phyloP scores from a whole-genome alignment of 1,140 invertebrate genomes.

The Drosophila nikananu region DNA sequence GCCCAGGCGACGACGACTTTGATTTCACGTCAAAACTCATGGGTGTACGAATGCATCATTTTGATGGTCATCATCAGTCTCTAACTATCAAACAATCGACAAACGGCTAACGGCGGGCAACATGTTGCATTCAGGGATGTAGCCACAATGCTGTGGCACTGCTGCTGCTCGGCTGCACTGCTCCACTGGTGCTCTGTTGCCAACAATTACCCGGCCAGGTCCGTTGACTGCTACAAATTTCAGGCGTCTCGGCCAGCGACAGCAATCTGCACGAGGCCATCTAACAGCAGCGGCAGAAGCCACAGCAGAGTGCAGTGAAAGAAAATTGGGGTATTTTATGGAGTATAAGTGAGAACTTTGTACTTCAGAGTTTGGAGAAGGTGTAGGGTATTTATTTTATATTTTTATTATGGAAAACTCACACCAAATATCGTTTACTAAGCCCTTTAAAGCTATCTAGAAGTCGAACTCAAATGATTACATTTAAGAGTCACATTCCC shows the following conservation, averaged over 20 bases:
- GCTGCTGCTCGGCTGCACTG: constrained; percentile 43
- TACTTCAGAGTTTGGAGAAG: not conserved
- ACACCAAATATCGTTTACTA: too few species aligned
- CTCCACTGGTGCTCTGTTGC: constrained; percentile 60
- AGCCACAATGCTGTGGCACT: constrained; percentile 33
- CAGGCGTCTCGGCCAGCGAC: constrained; percentile 67
- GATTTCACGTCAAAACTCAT: constrained; percentile 84
- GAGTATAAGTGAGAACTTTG: too few species aligned
- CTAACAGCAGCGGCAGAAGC: constrained; percentile 60
- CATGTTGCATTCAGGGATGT: constrained; percentile 50
- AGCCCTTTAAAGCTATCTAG: fast-evolving
- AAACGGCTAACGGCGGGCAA: constrained; percentile 40
- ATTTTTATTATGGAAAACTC: not conserved
- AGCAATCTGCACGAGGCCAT: constrained; percentile 75
- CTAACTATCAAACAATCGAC: constrained; percentile 82
- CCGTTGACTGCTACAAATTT: constrained; percentile 82
- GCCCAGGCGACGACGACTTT: constrained; percentile 71
- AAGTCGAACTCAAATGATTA: not conserved
- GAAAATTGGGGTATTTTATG: not conserved
- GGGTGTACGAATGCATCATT: constrained; percentile 84
- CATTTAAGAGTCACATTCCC: not conserved
- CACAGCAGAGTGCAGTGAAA: constrained; percentile 5
- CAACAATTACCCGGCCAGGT: constrained; percentile 58
- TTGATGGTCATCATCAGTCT: constrained; percentile 84
- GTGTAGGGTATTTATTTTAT: too few species aligned